phyloP scores from a whole-genome alignment of 2,888 invertebrate genomes.

The Diadromus collaris region DNA sequence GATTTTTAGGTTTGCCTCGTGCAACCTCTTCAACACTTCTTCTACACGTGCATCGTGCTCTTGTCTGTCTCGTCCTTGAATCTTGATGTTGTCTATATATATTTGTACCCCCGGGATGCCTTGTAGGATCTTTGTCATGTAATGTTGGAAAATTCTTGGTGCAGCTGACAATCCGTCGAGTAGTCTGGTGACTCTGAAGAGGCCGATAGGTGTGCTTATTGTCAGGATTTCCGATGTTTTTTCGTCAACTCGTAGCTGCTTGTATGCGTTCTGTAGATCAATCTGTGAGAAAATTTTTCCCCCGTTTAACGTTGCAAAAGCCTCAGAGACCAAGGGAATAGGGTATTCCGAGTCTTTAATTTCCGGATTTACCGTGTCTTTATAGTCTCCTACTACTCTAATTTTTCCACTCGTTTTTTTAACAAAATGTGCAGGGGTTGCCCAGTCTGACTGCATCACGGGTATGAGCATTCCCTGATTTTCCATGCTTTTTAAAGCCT shows the following conservation, averaged over 20 bases:
- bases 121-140: conserved; percentile 31
- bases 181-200: conserved; percentile 35
- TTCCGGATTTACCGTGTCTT: conserved; percentile 65
- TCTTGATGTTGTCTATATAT: conserved; percentile 33
- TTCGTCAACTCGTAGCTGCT: conserved; percentile 47
- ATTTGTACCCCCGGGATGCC: conserved; percentile 34
- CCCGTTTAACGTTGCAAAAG: conserved; percentile 60
- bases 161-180: conserved; percentile 42
- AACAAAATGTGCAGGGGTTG: conserved; percentile 58
- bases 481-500: conserved; percentile 47
- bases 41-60: neutral
- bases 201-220: conserved; percentile 58
- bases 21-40: neutral
- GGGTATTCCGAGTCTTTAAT: conserved; percentile 64
- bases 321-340: conserved; percentile 49
- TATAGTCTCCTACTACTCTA: conserved; percentile 63
- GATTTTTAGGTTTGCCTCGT: conserved; percentile 20
- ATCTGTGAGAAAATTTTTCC: conserved; percentile 63
- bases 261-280: conserved; percentile 61
- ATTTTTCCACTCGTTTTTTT: conserved; percentile 52
- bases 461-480: conserved; percentile 38
- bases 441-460: conserved; percentile 59
- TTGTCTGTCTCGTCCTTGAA: conserved; percentile 17
- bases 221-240: conserved; percentile 53
- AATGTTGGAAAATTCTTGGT: conserved; percentile 36